Evolutionary conservation across 2,888 invertebrate genomes (phyloP).

Genomic region (Xestia ashworthii): DNA sequence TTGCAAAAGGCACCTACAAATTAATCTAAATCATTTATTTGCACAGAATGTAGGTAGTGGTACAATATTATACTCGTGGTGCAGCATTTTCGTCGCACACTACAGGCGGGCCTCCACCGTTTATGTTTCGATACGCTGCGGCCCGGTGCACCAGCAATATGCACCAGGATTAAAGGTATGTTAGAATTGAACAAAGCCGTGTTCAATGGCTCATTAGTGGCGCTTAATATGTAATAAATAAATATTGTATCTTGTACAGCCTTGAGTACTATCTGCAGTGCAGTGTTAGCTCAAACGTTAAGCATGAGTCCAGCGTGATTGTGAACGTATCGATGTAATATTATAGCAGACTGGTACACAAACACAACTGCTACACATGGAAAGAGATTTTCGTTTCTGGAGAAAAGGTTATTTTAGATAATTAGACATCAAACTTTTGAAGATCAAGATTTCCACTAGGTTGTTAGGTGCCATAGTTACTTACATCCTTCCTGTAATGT

Average conservation of each 20-base stretch:
- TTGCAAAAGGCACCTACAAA: background rate
- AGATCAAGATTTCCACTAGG: background rate
- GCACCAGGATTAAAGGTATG: background rate
- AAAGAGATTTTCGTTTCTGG: background rate
- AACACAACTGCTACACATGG: background rate
- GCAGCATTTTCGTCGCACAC: background rate
- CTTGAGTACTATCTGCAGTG: constrained; percentile 4
- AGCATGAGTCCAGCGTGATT: constrained; percentile 14
- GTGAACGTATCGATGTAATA: background rate
- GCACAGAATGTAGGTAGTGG: background rate
- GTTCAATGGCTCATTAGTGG: background rate
- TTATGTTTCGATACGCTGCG: background rate
- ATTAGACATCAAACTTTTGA: background rate
- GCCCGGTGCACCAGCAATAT: background rate
- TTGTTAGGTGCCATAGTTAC: too few species aligned
- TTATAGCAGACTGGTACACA: background rate
- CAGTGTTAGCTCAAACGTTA: background rate
- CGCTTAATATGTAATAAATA: constrained; percentile 1
- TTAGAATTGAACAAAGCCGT: background rate
- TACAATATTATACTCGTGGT: background rate
- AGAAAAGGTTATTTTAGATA: too few species aligned
- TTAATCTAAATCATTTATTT: background rate
- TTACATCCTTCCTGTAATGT: too few species aligned
- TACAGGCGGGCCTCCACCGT: background rate
- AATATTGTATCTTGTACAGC: background rate